Percentiles rank a stretch among this genome's conserved stretches.
Evolutionary conservation across 2,797 vertebrate species (phyloP).

Genomic region (Poecilia wingei): DNA sequence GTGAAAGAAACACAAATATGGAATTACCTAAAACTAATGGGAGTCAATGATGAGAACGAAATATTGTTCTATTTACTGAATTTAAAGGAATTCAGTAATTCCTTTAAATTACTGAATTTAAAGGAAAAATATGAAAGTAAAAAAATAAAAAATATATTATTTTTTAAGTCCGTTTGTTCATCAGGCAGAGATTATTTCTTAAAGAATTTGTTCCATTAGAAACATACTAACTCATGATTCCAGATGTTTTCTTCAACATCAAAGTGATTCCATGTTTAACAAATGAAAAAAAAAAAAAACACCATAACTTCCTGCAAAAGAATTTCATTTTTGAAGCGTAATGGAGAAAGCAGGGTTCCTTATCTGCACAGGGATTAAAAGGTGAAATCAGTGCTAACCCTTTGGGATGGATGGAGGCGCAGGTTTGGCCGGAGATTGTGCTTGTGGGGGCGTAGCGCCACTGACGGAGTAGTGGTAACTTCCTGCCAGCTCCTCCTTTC

Average conservation of each 20-base stretch:
- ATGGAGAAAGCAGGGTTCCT: not conserved
- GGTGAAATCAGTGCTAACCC: constrained; percentile 36
- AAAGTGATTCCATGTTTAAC: not conserved
- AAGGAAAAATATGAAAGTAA: not conserved
- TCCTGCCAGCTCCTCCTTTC: constrained; percentile 67
- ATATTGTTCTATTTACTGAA: not conserved
- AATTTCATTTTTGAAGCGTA: not conserved
- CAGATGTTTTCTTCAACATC: not conserved
- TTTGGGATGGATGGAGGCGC: constrained; percentile 26
- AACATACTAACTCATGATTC: not conserved
- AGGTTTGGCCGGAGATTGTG: constrained; percentile 10
- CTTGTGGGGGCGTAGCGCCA: constrained; percentile 17
- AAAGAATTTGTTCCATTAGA: not conserved
- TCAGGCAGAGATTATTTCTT: not conserved
- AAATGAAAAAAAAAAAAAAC: not conserved
- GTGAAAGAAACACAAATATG: not conserved
- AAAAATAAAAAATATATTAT: too few relatives aligned
- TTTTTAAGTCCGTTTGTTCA: too few relatives aligned
- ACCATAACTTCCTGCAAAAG: not conserved
- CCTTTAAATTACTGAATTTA: not conserved
- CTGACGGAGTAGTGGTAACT: constrained; percentile 66
- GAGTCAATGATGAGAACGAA: not conserved
- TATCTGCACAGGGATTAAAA: not conserved
- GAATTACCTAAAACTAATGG: not conserved
- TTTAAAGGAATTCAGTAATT: not conserved